These are phyloP conservation scores for Sweltsa coloradensis DNA, from an alignment of 1,140 invertebrate species.

Conservation along the genomic window DNA sequence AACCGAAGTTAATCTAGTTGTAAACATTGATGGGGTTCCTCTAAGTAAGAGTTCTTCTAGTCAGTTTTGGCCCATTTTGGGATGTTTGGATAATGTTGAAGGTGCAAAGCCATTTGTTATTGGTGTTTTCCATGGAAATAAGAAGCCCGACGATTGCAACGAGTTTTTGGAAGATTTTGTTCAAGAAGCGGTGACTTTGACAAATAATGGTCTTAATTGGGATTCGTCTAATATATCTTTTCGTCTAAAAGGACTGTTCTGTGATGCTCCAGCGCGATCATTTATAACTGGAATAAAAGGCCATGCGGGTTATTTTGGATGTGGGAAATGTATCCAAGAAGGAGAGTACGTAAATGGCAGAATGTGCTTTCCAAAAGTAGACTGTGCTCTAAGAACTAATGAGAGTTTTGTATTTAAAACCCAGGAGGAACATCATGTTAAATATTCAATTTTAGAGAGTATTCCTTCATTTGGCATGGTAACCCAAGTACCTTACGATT, in stretches of 20 bases:
- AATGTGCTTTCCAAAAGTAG: conserved; percentile 17
- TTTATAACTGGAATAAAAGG: conserved; percentile 19
- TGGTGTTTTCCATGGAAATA: conserved; percentile 17
- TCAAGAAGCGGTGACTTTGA: conserved; percentile 13
- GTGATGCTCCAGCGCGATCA: conserved; percentile 21
- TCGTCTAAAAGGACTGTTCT: conserved; percentile 16
- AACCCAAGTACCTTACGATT: conserved; percentile 25
- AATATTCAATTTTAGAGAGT: conserved; percentile 19
- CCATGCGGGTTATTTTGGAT: conserved; percentile 19
- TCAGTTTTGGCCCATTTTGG: conserved; percentile 20
- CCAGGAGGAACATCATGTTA: conserved; percentile 25
- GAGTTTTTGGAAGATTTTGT: conserved; percentile 19
- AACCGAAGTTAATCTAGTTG: not conserved
- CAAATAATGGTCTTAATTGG: conserved; percentile 9
- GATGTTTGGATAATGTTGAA: conserved; percentile 3
- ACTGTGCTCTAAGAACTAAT: conserved; percentile 18
- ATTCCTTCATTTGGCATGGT: conserved; percentile 24
- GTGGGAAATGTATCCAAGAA: conserved; percentile 20
- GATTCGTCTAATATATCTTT: conserved; percentile 10
- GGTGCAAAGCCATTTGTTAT: conserved; percentile 12
- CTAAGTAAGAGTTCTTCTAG: conserved; percentile 15
- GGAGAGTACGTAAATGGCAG: conserved; percentile 18
- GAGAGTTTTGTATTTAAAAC: conserved; percentile 16
- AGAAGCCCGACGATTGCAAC: conserved; percentile 15
- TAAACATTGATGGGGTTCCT: conserved; percentile 20